Evolutionary conservation across 2,797 vertebrate species (phyloP), one percentile per base, ranked within the genome.

Genomic region (Sphaeramia orbicularis): DNA sequence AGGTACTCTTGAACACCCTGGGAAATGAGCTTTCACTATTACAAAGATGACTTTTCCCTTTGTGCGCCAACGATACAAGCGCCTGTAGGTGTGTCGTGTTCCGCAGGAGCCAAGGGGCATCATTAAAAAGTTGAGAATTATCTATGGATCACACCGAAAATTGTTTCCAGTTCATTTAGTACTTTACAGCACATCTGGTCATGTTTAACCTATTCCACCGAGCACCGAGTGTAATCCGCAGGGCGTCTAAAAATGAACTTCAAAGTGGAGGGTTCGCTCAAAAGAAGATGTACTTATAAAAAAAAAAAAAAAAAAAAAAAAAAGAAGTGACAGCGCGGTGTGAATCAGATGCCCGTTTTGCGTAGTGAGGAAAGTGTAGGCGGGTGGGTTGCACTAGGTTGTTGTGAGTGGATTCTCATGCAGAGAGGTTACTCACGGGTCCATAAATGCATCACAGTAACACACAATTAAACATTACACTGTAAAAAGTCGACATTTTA

Each of bases 101-200:
- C 63, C 67, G 67, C 13, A 45, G 60, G 80, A 88, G 89, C 85
- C 76, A 60, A 30, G 76, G 76, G 90, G 90, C 79, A 87, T 90
- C 88, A 86, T 91, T 90, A 91, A 86, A 89, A 87, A 86, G 76
- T 86, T 81, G 45, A 76, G 69, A 87, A 84, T 86, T 85, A 84
- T 86, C 85, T 71, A 71, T 70, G 82, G 81, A 86, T 83, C 73
- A 71, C 70, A 67, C 63, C 44, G 54, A 51, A 85, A 84, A 86
- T 67, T 53, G 79, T 87, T 77, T 87, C 42, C 71, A 69, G 69
- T 88, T 88, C 74, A 77, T 83, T 82, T 85, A 45, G 45, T 61
- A 83, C 68, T 64, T 68, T 65, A 50, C 66, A 71, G 78, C 76
- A 81, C 84, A 86, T 87, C 83, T 87, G 83, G 86, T 87, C 78